Evolutionary conservation across 2,888 invertebrate genomes (phyloP).

Genomic region (Brenthis daphne): DNA sequence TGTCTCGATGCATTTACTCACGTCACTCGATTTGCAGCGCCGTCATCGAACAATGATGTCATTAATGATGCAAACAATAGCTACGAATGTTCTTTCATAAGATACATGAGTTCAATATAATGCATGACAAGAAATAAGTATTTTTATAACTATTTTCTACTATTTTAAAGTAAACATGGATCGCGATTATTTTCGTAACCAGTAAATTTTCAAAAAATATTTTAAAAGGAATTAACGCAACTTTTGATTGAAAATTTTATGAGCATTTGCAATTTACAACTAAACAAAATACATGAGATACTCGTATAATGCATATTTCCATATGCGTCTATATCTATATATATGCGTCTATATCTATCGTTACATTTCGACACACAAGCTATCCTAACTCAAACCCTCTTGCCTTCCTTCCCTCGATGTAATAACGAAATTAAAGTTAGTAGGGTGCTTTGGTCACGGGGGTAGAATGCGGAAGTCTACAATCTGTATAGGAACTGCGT

Average conservation of each 20-base stretch:
- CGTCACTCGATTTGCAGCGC: slow-evolving; percentile 24
- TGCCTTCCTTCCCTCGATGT: slow-evolving; percentile 60
- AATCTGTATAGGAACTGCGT: slow-evolving; percentile 16
- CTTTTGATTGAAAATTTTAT: neutral
- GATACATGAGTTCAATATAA: neutral
- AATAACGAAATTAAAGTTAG: slow-evolving; percentile 75
- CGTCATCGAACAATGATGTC: slow-evolving; percentile 33
- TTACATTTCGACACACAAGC: slow-evolving; percentile 24
- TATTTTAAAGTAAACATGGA: neutral
- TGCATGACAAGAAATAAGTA: slow-evolving; percentile 11
- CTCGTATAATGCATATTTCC: neutral
- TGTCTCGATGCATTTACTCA: slow-evolving; percentile 32
- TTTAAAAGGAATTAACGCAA: neutral
- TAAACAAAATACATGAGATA: too few species aligned
- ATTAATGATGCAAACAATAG: slow-evolving; percentile 21
- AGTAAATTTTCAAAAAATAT: neutral
- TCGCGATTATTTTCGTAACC: neutral
- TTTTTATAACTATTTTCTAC: slow-evolving; percentile 8
- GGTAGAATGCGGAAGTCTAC: slow-evolving; percentile 21
- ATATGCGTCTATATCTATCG: neutral
- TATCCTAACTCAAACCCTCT: slow-evolving; percentile 45
- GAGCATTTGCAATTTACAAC: neutral
- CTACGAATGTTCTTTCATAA: neutral
- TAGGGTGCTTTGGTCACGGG: slow-evolving; percentile 67
- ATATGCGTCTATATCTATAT: neutral